A percentile compares a stretch with the other conserved stretches of the same genome.
These are phyloP conservation scores for Drosophila suzukii DNA, from an alignment of 1,140 invertebrate genomes.

Conservation along the genomic window DNA sequence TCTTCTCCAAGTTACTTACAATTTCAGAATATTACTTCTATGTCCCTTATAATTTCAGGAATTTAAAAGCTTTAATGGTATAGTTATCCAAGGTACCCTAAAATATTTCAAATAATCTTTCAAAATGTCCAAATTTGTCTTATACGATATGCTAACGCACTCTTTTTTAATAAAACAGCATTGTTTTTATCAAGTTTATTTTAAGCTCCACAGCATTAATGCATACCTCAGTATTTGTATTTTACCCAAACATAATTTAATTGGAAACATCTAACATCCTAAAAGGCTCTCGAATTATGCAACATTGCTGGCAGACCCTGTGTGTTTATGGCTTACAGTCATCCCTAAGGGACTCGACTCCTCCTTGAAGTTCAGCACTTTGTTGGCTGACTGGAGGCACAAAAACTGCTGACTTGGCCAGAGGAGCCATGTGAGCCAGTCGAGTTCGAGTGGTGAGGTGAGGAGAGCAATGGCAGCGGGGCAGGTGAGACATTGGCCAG, in stretches of 20 bases:
- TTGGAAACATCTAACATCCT: not conserved
- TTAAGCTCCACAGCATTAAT: not conserved
- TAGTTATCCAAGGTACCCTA: no score
- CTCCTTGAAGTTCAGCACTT: conserved; percentile 15
- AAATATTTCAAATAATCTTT: no score
- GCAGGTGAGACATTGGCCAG: conserved; percentile 48
- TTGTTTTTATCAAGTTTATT: not conserved
- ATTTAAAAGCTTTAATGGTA: no score
- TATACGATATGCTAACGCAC: no score
- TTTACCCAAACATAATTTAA: not conserved
- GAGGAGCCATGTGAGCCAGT: conserved; percentile 4
- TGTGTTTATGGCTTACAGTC: conserved; percentile 9
- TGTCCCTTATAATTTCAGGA: no score
- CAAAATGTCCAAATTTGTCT: no score
- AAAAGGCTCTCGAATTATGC: conserved; percentile 9
- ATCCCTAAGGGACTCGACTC: conserved; percentile 6
- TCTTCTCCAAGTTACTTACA: no score
- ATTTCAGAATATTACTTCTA: no score
- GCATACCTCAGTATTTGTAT: not conserved
- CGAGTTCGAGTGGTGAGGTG: not conserved
- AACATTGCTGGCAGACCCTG: conserved; percentile 3
- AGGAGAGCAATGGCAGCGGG: not conserved
- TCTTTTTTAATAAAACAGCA: no score
- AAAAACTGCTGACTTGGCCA: conserved; percentile 59
- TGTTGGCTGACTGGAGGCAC: conserved; percentile 15